Evolutionary conservation across 1,140 invertebrate species (phyloP).

Genomic region (Archivesica marissinica): DNA sequence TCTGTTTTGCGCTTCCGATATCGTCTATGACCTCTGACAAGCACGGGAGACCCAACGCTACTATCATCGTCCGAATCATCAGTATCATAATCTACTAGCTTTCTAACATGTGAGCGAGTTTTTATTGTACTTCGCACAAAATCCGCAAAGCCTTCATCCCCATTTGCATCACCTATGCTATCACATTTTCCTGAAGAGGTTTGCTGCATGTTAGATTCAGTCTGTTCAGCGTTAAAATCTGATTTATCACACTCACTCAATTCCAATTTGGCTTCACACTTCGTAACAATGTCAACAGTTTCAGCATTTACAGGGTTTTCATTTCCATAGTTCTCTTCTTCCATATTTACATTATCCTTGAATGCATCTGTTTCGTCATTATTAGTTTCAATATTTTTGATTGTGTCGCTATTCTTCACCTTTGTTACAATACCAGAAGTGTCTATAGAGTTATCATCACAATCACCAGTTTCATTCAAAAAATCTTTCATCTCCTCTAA

Average conservation of each 20-base stretch:
- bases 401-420: slow-evolving; percentile 61
- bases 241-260: slow-evolving; percentile 37
- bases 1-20: slow-evolving; percentile 39
- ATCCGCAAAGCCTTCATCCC: slow-evolving; percentile 17
- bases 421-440: neutral
- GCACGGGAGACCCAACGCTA: neutral
- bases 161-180: slow-evolving; percentile 20
- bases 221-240: neutral
- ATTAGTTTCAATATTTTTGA: slow-evolving; percentile 69
- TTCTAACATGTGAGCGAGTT: slow-evolving; percentile 7
- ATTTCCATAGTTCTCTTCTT: slow-evolving; percentile 71
- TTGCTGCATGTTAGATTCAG: slow-evolving; percentile 7
- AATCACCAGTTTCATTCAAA: neutral
- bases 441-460: neutral
- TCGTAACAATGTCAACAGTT: slow-evolving; percentile 73
- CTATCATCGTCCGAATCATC: slow-evolving; percentile 26
- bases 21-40: slow-evolving; percentile 12
- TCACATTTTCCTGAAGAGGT: slow-evolving; percentile 24
- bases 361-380: slow-evolving; percentile 70
- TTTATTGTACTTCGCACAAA: slow-evolving; percentile 34
- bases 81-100: slow-evolving; percentile 45
- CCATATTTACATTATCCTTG: slow-evolving; percentile 11
- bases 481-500: slow-evolving; percentile 5
- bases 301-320: slow-evolving; percentile 73
- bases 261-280: slow-evolving; percentile 42